Base-by-base conservation (phyloP, 2,113 vertebrate genomes). In the Neopipo cinnamomea region DNA sequence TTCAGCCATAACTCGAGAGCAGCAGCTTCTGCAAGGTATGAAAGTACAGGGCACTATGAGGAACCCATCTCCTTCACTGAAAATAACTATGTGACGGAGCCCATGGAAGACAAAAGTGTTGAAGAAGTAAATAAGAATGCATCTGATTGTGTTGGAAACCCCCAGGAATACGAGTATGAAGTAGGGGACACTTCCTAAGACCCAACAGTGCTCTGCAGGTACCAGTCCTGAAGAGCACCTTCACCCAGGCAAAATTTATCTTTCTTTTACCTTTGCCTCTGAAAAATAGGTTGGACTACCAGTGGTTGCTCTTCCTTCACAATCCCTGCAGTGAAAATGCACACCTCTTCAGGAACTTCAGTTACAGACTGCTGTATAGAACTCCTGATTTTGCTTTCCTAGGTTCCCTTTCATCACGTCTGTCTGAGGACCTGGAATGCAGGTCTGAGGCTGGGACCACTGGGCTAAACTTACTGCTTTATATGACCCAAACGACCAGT, bases 131-230 rank as follows among this genome's bases (percentile, higher is more conserved):
- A 71, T 31, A 46, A 58, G 47, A 50, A 82, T 23, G 42, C 17
- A 6, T 15, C 16, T 52, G 68, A 58, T 14, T 23, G 25, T 71
- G 17, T 2, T 75, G 62, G 27, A 49, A 93, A 19, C 3, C 20
- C 19, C 7, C 67, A 85, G 67, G 88, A 90, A 37, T 61, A 71
- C 13, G 88, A 56, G n/a, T 93, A 95, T 58, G 94, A 96, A 95
- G 52, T 70, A 58, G 88, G 90, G 14, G 85, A 85, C 8, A 8
- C 52, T 83, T 53, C 37, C 7, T 94, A 49, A 95, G 31, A 88
- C 23, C 62, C 42, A 73, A 1, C 24, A 49, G 18, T 21, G 41
- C 20, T 63, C 70, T 86, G n/a, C 28, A 35, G 35, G 33, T 19
- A 58, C 25, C 39, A 56, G 27, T 67, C 49, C 53, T n/a, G 52